A percentile compares a stretch with the other conserved stretches of the same genome.
Conservation (phyloP, 2,797 vertebrate genomes). For the Ceryle rudis region DNA sequence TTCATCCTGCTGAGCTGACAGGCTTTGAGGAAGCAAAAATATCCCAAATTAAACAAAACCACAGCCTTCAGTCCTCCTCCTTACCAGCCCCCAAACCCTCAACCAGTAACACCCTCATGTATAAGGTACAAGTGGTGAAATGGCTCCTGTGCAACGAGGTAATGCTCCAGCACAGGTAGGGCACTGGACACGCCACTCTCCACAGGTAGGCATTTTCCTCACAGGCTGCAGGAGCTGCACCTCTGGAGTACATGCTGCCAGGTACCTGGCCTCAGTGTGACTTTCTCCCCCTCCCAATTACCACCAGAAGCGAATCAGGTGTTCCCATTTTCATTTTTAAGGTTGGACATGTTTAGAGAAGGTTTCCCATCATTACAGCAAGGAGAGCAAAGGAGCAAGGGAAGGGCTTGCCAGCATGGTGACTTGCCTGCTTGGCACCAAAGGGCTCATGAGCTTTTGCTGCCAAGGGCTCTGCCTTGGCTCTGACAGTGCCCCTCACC, state of each 20-base stretch:
- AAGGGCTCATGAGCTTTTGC: neutral
- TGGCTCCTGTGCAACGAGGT: neutral
- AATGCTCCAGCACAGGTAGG: accelerated
- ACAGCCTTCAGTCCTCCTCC: neutral
- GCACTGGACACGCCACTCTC: accelerated
- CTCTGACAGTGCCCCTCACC: neutral
- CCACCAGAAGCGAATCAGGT: accelerated
- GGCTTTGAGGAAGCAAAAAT: conserved; percentile 33
- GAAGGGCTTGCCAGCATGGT: neutral
- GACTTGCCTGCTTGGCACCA: neutral
- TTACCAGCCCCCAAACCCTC: neutral
- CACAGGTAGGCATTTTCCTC: accelerated
- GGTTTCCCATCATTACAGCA: neutral
- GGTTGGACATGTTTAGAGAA: accelerated
- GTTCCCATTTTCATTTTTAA: accelerated
- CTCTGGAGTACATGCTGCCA: accelerated
- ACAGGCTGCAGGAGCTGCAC: neutral
- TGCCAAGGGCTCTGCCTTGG: neutral
- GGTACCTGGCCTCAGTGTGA: accelerated
- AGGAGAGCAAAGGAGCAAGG: neutral
- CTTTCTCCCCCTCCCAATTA: neutral
- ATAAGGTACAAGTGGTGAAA: neutral
- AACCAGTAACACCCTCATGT: neutral
- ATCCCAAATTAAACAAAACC: neutral
- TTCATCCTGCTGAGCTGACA: conserved; percentile 33